Percentiles rank a stretch among this genome's conserved stretches.
phyloP scores from a whole-genome alignment of 2,113 vertebrate genomes.

The Perognathus longimembris region DNA sequence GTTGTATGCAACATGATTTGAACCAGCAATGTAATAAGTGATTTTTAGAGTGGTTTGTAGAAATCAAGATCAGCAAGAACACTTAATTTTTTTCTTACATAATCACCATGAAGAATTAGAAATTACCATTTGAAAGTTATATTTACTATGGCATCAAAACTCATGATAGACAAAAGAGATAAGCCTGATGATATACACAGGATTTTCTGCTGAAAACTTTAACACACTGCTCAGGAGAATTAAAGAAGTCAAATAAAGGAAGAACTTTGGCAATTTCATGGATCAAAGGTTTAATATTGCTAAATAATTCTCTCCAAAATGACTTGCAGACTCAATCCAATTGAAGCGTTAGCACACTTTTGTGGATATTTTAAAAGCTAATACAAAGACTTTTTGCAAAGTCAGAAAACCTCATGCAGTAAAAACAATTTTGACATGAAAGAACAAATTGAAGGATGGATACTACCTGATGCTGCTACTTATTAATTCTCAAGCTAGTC shows the following conservation, averaged over 20 bases:
- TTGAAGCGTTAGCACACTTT: neutral
- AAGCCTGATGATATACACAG: neutral
- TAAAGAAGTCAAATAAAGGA: neutral
- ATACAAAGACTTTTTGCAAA: neutral
- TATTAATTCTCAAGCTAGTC: neutral
- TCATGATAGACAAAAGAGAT: neutral
- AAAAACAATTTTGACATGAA: neutral
- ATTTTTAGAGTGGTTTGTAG: neutral
- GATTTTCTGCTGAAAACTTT: neutral
- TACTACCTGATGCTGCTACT: neutral
- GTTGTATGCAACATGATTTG: neutral
- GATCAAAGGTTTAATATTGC: neutral
- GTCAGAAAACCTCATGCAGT: neutral
- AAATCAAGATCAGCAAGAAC: neutral
- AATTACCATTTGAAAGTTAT: constrained; percentile 20
- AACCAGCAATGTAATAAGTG: neutral
- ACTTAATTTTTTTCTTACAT: neutral
- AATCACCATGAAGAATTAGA: neutral
- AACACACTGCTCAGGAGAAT: neutral
- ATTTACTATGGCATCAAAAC: neutral
- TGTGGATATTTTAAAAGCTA: neutral
- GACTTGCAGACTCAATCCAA: neutral
- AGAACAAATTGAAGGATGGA: neutral
- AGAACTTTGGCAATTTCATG: neutral
- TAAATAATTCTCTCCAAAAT: neutral